Base-by-base conservation (phyloP, 1,140 invertebrate species). In the Monochamus saltuarius region DNA sequence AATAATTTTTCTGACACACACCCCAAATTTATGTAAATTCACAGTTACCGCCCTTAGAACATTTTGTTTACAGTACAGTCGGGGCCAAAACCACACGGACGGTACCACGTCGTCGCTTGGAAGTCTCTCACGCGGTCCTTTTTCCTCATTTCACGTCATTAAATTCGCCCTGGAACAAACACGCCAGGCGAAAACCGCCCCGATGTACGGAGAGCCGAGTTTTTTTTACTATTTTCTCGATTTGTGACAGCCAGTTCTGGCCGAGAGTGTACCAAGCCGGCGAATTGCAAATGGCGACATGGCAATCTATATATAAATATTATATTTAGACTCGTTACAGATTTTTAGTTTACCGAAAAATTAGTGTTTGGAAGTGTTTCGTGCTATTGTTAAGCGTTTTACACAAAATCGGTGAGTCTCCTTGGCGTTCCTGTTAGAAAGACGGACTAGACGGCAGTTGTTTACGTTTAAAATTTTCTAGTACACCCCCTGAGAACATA, bases 241-340 rank as follows among this genome's bases (percentile, higher is more conserved):
- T 46, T 61, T 61, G 50, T 59, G 14, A 17, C 43, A 38, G 45
- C 51, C 53, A 60, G 59, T 65, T 66, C 56, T 62, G 22, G 14
- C 37, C 11, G 16, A 35, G 68, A 71, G 39, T 71, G 69, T 71
- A 71, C 65, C 67, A 68, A 67, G 68, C 69, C 68, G 69, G 67
- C 61, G 59, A 60, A 66, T 71, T 67, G 64, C 69, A 69, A 71
- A 71, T 71, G 69, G 69, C 69, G 65, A 61, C 60, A 56, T 68
- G 65, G 60, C 52, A 56, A 54, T 68, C 67, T 71, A 71, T 71
- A 71, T 69, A 71, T 71, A 71, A 71, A 69, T 68, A 69, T 71
- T 66, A 66, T 66, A 66, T 68, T 68, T 72, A 66, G 66, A 70
- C 60, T 67, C 64, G 58, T 67, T 68, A 66, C 58, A 56, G 65